A percentile compares a stretch with the other conserved stretches of the same genome.
These are phyloP conservation scores for Zingel zingel DNA, from an alignment of 2,113 vertebrate species.

Conservation along the genomic window DNA sequence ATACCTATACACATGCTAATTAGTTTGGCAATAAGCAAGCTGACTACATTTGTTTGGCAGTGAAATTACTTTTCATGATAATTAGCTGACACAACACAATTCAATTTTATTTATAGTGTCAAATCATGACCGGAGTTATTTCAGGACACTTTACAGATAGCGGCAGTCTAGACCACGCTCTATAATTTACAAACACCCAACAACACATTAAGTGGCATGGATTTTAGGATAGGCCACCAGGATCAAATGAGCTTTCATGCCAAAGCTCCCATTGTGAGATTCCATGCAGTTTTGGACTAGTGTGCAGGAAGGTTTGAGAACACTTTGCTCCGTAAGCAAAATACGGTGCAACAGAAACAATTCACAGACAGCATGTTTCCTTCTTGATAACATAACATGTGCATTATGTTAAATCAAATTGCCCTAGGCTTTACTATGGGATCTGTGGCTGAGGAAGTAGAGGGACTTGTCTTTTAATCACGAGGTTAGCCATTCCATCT, in stretches of 20 bases:
- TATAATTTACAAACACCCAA: too few relatives aligned
- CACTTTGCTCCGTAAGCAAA: background rate
- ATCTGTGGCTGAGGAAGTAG: too few relatives aligned
- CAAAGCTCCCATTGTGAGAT: background rate
- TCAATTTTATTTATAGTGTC: too few relatives aligned
- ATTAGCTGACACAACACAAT: slow-evolving; percentile 1
- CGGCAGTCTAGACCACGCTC: too few relatives aligned
- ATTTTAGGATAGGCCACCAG: slow-evolving; percentile 9
- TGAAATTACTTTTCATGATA: background rate
- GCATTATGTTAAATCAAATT: slow-evolving; percentile 27
- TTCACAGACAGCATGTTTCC: background rate
- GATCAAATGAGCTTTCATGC: background rate
- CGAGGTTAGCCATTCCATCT: too few relatives aligned
- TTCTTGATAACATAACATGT: background rate
- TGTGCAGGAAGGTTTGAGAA: background rate
- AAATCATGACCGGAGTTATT: too few relatives aligned
- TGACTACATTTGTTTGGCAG: background rate
- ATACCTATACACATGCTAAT: background rate
- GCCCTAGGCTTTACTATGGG: too few relatives aligned
- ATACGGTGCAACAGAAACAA: background rate
- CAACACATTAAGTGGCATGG: background rate
- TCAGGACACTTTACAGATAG: too few relatives aligned
- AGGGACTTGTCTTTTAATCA: too few relatives aligned
- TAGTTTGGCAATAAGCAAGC: slow-evolving; percentile 17
- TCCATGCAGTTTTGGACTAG: background rate